Percentiles rank a stretch among this genome's conserved stretches.
phyloP scores from a whole-genome alignment of 2,797 vertebrate genomes.

The Parambassis ranga region DNA sequence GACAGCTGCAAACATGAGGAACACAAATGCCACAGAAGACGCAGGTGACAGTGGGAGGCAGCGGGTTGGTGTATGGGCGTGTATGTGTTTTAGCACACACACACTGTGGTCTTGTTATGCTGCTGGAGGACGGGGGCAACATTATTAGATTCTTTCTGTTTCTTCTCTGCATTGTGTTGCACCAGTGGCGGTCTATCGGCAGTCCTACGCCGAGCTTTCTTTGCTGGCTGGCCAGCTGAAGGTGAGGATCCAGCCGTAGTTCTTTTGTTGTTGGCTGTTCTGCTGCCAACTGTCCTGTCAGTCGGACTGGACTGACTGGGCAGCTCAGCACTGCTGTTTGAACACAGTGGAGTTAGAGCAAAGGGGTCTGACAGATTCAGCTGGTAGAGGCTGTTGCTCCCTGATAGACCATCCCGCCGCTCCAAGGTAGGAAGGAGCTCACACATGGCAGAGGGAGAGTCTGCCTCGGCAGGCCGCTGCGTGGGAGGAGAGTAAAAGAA shows the following conservation, averaged over 20 bases:
- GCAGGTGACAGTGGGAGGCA: slow-evolving; percentile 11
- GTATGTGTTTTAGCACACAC: slow-evolving; percentile 84
- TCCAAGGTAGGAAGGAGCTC: slow-evolving; percentile 69
- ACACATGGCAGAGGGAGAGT: slow-evolving; percentile 52
- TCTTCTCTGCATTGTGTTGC: slow-evolving; percentile 82
- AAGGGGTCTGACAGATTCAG: slow-evolving; percentile 44
- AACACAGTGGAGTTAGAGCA: slow-evolving; percentile 19
- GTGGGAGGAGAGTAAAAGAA: neutral
- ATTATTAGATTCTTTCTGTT: slow-evolving; percentile 84
- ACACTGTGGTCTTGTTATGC: slow-evolving; percentile 88
- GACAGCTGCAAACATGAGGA: neutral
- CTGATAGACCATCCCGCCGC: slow-evolving; percentile 62
- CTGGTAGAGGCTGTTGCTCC: slow-evolving; percentile 55
- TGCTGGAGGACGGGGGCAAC: slow-evolving; percentile 85
- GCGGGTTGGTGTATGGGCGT: neutral
- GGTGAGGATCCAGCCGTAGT: slow-evolving; percentile 78
- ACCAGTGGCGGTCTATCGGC: slow-evolving; percentile 71
- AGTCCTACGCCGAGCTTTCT: slow-evolving; percentile 75
- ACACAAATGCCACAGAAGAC: neutral
- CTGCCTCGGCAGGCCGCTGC: slow-evolving; percentile 54
- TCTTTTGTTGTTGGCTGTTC: slow-evolving; percentile 82
- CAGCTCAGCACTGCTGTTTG: slow-evolving; percentile 31
- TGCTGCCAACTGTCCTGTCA: slow-evolving; percentile 69
- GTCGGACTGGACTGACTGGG: slow-evolving; percentile 4
- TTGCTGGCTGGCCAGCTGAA: slow-evolving; percentile 58